These are phyloP conservation scores for Gnatocerus cornutus DNA, from an alignment of 2,888 invertebrate genomes.

Conservation along the genomic window DNA sequence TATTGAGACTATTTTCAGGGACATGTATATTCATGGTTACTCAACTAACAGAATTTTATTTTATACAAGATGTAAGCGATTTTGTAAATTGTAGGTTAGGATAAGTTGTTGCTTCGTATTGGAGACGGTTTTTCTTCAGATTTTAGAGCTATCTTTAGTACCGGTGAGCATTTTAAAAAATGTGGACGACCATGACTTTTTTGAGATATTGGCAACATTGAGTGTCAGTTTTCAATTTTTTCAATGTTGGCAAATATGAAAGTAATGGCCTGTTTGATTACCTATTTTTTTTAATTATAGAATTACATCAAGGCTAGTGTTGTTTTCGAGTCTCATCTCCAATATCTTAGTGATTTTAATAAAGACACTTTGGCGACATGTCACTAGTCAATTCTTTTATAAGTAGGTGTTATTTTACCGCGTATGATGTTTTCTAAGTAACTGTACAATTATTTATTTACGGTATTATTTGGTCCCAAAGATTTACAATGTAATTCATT, in stretches of 20 bases:
- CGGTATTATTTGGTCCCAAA: slow-evolving; percentile 35
- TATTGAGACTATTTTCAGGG: slow-evolving; percentile 25
- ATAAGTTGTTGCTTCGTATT: not conserved
- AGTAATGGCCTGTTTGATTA: no score
- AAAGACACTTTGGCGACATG: slow-evolving; percentile 2
- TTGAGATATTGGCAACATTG: no score
- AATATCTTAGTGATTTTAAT: slow-evolving; percentile 6
- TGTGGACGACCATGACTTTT: no score
- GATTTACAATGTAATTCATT: slow-evolving; percentile 33
- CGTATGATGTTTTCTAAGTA: slow-evolving; percentile 4
- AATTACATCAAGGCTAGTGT: slow-evolving; percentile 43
- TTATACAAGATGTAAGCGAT: slow-evolving; percentile 15
- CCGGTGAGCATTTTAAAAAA: no score
- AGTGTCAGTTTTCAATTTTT: no score
- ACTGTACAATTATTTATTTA: slow-evolving; percentile 16
- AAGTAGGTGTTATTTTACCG: slow-evolving; percentile 6
- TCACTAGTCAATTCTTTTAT: slow-evolving; percentile 29
- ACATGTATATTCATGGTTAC: slow-evolving; percentile 20
- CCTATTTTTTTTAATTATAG: no score
- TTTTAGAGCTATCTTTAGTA: not conserved
- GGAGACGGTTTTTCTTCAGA: slow-evolving; percentile 6
- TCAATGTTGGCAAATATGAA: no score
- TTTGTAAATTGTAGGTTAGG: slow-evolving; percentile 3
- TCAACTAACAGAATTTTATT: slow-evolving; percentile 25
- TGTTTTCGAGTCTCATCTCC: slow-evolving; percentile 9